Evolutionary conservation across 2,888 invertebrate species (phyloP).

Genomic region (Itoplectis maculator): DNA sequence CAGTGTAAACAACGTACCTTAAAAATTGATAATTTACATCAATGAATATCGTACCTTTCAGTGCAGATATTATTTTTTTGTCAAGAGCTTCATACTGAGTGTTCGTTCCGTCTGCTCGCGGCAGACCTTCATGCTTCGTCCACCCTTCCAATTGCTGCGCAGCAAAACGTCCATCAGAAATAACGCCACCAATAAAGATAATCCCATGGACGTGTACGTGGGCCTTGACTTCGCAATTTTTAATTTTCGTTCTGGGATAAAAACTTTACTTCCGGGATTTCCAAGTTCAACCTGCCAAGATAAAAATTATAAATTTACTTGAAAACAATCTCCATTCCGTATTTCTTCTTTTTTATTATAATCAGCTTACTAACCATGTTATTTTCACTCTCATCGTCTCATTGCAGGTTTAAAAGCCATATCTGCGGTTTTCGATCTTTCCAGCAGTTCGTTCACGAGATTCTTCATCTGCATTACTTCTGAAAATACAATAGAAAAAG

Average conservation of each 20-base stretch:
- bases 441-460: neutral
- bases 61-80: neutral
- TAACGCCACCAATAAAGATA: neutral
- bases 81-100: neutral
- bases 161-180: neutral
- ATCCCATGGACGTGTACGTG: slow-evolving; percentile 1
- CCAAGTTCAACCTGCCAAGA: neutral
- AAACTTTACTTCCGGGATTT: neutral
- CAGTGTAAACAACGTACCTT: neutral
- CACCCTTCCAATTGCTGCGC: neutral
- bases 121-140: neutral
- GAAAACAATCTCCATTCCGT: slow-evolving; percentile 1
- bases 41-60: neutral
- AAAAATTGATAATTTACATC: neutral
- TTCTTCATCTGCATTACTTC: neutral
- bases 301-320: neutral
- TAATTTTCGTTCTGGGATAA: neutral
- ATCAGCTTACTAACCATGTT: neutral
- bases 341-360: slow-evolving; percentile 5
- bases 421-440: neutral
- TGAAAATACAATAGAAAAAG: neutral
- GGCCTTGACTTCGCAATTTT: neutral
- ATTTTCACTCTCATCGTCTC: neutral
- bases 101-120: neutral
- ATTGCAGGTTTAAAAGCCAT: neutral